These are phyloP conservation scores for Lucinisca nassula DNA, from an alignment of 2,888 invertebrate genomes.

Conservation along the genomic window DNA sequence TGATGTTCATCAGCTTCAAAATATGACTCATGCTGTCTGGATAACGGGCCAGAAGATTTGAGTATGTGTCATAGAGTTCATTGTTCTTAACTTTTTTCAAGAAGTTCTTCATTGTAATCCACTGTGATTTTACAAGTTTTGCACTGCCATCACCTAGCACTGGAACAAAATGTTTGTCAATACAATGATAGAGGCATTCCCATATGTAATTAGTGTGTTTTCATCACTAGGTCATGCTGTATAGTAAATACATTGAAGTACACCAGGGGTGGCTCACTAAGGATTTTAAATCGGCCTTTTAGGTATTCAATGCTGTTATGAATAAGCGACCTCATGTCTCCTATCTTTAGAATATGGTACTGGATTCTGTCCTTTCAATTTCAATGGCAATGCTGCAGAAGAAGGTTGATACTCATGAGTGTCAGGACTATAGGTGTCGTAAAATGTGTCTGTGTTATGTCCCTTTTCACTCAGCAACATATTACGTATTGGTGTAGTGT, in stretches of 20 bases:
- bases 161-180: not conserved
- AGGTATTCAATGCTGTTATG: not conserved
- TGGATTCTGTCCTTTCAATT: not conserved
- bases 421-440: not conserved
- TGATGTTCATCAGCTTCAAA: not conserved
- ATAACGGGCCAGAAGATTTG: not conserved
- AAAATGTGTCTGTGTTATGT: not conserved
- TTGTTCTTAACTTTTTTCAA: not conserved
- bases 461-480: not conserved
- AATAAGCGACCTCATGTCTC: not conserved
- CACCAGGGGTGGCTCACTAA: not conserved
- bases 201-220: not conserved
- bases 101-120: not conserved
- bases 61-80: not conserved
- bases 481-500: not conserved
- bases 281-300: not conserved
- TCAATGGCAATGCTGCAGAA: not conserved
- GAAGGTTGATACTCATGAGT: not conserved
- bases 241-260: not conserved
- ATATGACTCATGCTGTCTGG: not conserved
- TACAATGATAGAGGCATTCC: not conserved
- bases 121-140: not conserved
- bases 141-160: not conserved
- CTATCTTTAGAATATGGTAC: not conserved
- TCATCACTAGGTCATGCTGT: not conserved